Evolutionary conservation across 2,888 invertebrate genomes (phyloP), one percentile per base, ranked within the genome.

Genomic region (Tenthredo amoena): DNA sequence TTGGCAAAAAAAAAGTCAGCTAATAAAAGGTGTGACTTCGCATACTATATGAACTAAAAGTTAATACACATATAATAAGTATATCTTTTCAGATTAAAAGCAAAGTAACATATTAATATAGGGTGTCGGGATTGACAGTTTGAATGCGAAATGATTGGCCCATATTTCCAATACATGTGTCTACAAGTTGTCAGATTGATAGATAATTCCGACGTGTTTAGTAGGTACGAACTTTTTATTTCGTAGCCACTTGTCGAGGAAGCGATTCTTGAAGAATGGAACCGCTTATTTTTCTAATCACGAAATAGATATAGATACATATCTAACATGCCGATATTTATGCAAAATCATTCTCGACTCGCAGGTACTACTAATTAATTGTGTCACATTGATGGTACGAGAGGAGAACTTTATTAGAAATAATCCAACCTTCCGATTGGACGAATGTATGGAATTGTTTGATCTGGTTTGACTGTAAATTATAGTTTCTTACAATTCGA

Each of bases 181-280:
- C 55, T 34, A 34, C 68, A 77, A n/a, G 37, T 77, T 77, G 55
- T 77, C 77, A 77, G 55, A 77, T 26, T n/a, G 77, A 77, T 77
- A 26, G 77, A 55, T 50, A 31, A n/a, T n/a, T n/a, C 34, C 55
- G 31, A 18, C 34, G 31, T 18, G 15, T 18, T 9, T 7, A 34
- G n/a, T 18, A 34, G 43, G 68, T 31, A 68, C 34, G 12, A 68
- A 34, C 2, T 26, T 47, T 74, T 72, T 72, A 21, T 21, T 43
- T 21, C 21, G 9, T 26, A 74, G 12, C 26, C 10, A 74, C 15
- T 43, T 43, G 18, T 21, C 74, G 74, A 74, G 43, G n/a, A 43
- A 74, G 43, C 15, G 26, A 43, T 40, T 74, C 21, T 40, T 26
- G 10, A 21, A 43, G 9, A 74, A 74, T 47, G 74, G 5, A 12